Percentiles rank a stretch among this genome's conserved stretches.
These are phyloP conservation scores for Antheraea yamamai DNA, from an alignment of 2,888 invertebrate genomes.

Conservation along the genomic window DNA sequence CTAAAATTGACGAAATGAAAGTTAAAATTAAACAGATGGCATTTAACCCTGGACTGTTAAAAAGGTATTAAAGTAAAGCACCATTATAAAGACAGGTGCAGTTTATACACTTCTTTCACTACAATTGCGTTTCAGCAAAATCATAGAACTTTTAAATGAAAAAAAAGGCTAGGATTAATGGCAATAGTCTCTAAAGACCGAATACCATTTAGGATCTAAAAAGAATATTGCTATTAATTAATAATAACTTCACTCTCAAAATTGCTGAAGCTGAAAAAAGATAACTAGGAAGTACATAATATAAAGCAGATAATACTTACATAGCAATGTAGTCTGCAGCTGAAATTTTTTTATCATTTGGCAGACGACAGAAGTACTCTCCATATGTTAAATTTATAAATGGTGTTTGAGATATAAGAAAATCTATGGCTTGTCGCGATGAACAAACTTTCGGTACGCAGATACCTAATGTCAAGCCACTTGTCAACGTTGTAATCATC, in stretches of 20 bases:
- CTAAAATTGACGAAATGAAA: too few relatives aligned
- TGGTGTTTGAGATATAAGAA: constrained; percentile 34
- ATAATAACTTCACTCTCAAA: background rate
- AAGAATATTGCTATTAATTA: too few relatives aligned
- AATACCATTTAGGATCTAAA: too few relatives aligned
- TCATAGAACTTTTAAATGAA: too few relatives aligned
- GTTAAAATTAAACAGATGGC: too few relatives aligned
- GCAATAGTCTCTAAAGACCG: too few relatives aligned
- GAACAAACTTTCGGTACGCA: constrained; percentile 57
- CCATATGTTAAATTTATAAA: constrained; percentile 43
- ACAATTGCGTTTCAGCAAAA: too few relatives aligned
- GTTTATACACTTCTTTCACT: too few relatives aligned
- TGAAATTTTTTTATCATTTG: constrained; percentile 55
- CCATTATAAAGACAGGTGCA: too few relatives aligned
- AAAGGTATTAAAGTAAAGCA: too few relatives aligned
- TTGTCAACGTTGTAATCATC: constrained; percentile 24
- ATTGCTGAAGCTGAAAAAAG: background rate
- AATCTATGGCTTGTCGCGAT: constrained; percentile 43
- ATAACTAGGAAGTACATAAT: background rate
- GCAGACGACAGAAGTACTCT: constrained; percentile 56
- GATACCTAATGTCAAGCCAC: constrained; percentile 38
- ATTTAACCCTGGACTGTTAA: too few relatives aligned
- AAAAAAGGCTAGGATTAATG: too few relatives aligned
- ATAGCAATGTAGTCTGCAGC: constrained; percentile 57
- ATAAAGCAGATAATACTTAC: constrained; percentile 42